Evolutionary conservation across 2,888 invertebrate species (phyloP), one percentile per base, ranked within the genome.

Genomic region (Dorcus hopei): DNA sequence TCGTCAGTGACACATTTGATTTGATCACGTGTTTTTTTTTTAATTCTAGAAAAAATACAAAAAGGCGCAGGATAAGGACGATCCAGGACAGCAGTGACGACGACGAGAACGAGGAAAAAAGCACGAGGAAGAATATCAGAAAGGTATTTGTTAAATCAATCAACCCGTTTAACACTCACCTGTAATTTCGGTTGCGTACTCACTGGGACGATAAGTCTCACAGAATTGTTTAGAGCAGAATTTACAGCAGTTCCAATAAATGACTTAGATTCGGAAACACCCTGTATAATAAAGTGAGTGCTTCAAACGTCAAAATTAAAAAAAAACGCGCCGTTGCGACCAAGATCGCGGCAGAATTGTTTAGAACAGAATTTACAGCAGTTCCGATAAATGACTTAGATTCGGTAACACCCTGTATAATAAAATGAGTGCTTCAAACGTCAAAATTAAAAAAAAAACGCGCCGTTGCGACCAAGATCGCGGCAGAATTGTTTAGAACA

Each of bases 71-170:
- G 53, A 76, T 78, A 14, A 77, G 72, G 65, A 65, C 68, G 33
- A 65, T 74, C 0, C 69, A 71, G 11, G 73, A 76, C 47, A 74
- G 74, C 42, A 77, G 75, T 47, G 76, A 75, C 55, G 74, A 72
- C 14, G 76, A 76, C 26, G 75, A 33, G 26, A 33, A 75, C 4
- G 74, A 69, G 1, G 73, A 72, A 54, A 72, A 73, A 65, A 75
- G 75, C 23, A 82, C 82, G 50, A 79, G 83, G 50, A 83, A 85
- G 70, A 82, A 85, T 67, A 85, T 87, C 61, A 79, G 86, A 16
- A 83, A 81, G 71, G 78, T 83, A 57, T 74, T 53, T 40, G 39
- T 33, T 16, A n/a, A 23, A 16, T 49, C 7, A 7, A 19, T 49
- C 57, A 38, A 19, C 19, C 2, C 19, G 52, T n/a, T 9, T 6